Percentiles rank a stretch among this genome's conserved stretches.
phyloP scores from a whole-genome alignment of 2,888 invertebrate genomes.

The Mayetiola destructor region DNA sequence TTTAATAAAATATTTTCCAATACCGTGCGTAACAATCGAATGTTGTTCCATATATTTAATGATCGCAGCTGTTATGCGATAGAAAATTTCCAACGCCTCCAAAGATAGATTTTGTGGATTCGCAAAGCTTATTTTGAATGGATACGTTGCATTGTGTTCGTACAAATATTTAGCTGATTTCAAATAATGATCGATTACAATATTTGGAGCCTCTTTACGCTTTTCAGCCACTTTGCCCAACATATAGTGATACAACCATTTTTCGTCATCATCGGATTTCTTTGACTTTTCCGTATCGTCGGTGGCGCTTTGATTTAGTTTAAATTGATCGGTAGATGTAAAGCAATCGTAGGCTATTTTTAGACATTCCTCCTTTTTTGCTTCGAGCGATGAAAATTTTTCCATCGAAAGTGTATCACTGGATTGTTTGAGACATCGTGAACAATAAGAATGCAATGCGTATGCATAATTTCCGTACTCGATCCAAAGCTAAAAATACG shows the following conservation, averaged over 20 bases:
- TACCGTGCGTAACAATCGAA: conserved; percentile 45
- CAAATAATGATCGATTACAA: conserved; percentile 62
- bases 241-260: conserved; percentile 90
- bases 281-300: conserved; percentile 19
- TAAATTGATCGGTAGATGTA: conserved; percentile 43
- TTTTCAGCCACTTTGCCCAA: conserved; percentile 92
- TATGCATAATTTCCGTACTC: conserved; percentile 87
- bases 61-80: conserved; percentile 76
- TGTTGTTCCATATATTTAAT: conserved; percentile 70
- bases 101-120: conserved; percentile 70
- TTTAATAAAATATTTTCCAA: conserved; percentile 43
- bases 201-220: conserved; percentile 53
- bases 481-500: conserved; percentile 69
- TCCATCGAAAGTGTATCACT: conserved; percentile 60
- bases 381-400: conserved; percentile 55
- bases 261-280: conserved; percentile 54
- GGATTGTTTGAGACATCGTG: conserved; percentile 68
- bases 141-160: conserved; percentile 70
- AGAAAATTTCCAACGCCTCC: conserved; percentile 76
- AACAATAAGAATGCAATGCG: conserved; percentile 78
- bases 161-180: conserved; percentile 61
- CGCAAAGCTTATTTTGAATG: conserved; percentile 70
- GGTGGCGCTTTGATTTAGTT: neutral
- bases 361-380: conserved; percentile 64
- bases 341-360: conserved; percentile 68